A percentile compares a stretch with the other conserved stretches of the same genome.
Evolutionary conservation across 2,113 vertebrate genomes (phyloP).

Genomic region (Laterallus jamaicensis): DNA sequence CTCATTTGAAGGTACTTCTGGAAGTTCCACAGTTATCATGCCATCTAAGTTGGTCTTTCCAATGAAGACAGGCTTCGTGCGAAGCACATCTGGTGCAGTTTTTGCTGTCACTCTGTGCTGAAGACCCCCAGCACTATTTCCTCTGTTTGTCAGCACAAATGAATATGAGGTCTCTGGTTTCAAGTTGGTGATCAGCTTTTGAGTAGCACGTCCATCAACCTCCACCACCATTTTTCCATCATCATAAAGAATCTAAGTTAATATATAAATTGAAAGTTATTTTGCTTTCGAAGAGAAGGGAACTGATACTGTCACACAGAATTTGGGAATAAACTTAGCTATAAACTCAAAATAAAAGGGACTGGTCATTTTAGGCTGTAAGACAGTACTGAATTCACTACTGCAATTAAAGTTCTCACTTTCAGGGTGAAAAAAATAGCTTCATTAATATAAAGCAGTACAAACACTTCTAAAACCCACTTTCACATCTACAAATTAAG

Average conservation of each 20-base stretch:
- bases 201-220: slow-evolving; percentile 93
- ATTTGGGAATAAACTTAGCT: neutral
- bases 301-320: neutral
- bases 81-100: slow-evolving; percentile 92
- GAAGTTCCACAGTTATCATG: slow-evolving; percentile 94
- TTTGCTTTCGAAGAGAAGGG: neutral
- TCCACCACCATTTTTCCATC: slow-evolving; percentile 96
- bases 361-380: neutral
- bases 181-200: slow-evolving; percentile 95
- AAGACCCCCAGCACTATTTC: slow-evolving; percentile 95
- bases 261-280: neutral
- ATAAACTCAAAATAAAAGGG: neutral
- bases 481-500: neutral
- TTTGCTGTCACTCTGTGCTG: slow-evolving; percentile 95
- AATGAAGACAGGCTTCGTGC: slow-evolving; percentile 91
- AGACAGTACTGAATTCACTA: neutral
- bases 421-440: neutral
- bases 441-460: neutral
- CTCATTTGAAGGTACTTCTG: slow-evolving; percentile 89
- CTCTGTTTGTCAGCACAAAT: slow-evolving; percentile 95
- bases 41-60: slow-evolving; percentile 94
- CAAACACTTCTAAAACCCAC: neutral
- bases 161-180: slow-evolving; percentile 97
- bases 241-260: slow-evolving; percentile 93
- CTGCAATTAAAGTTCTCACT: neutral